These are phyloP conservation scores for Varroa destructor DNA, from an alignment of 1,140 invertebrate species.

Conservation along the genomic window DNA sequence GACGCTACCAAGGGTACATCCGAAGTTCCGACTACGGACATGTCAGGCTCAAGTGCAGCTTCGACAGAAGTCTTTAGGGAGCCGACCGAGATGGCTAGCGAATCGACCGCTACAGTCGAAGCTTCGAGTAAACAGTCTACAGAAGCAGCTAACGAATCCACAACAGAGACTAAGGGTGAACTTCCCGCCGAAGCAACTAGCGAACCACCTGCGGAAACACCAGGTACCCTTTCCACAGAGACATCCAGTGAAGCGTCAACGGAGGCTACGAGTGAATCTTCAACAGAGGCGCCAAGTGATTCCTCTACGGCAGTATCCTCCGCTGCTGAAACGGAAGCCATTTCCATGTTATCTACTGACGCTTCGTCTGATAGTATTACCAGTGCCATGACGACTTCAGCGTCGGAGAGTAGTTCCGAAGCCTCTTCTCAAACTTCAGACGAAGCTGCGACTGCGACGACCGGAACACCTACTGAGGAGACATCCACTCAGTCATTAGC, in stretches of 20 bases:
- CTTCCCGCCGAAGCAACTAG: constrained; percentile 15
- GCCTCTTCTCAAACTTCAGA: constrained; percentile 3
- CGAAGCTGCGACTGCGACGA: constrained; percentile 28
- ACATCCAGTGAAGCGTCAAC: constrained; percentile 30
- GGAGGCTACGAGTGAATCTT: constrained; percentile 31
- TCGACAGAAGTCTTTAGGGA: constrained; percentile 29
- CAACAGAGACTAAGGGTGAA: constrained; percentile 26
- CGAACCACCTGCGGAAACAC: constrained; percentile 30
- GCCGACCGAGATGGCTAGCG: constrained; percentile 28
- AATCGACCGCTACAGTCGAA: constrained; percentile 31
- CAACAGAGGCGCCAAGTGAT: constrained; percentile 32
- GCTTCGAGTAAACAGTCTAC: constrained; percentile 26
- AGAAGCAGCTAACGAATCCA: constrained; percentile 31
- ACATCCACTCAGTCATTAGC: constrained; percentile 30
- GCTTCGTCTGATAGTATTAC: constrained; percentile 28
- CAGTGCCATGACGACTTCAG: constrained; percentile 30
- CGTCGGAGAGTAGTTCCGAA: constrained; percentile 31
- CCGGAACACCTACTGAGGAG: constrained; percentile 29
- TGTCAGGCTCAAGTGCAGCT: constrained; percentile 11
- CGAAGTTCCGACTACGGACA: too few species aligned
- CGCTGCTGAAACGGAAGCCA: constrained; percentile 30
- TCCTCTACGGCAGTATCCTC: constrained; percentile 26
- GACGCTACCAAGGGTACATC: too few species aligned
- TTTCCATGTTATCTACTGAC: constrained; percentile 1
- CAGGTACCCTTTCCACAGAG: constrained; percentile 26